Percentiles rank a stretch among this genome's conserved stretches.
phyloP scores from a whole-genome alignment of 2,113 vertebrate species.

The Phodopus roborovskii region DNA sequence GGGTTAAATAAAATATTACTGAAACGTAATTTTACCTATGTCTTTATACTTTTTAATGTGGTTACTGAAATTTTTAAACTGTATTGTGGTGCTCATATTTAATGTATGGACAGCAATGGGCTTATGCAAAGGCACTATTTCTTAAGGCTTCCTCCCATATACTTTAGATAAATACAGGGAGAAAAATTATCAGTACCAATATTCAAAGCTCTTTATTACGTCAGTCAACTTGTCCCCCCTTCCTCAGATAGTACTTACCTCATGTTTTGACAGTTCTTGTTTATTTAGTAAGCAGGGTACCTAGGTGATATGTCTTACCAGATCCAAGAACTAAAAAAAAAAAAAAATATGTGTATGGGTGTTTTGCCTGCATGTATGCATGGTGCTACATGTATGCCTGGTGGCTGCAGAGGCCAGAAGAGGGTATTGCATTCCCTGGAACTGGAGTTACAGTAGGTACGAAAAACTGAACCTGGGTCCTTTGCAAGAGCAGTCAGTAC shows the following conservation, averaged over 20 bases:
- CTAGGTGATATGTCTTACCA: background rate
- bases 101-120: background rate
- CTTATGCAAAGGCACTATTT: slow-evolving; percentile 20
- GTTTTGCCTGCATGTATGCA: background rate
- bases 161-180: slow-evolving; percentile 31
- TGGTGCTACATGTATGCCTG: background rate
- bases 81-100: background rate
- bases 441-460: background rate
- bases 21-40: slow-evolving; percentile 58
- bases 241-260: background rate
- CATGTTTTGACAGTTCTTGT: slow-evolving; percentile 39
- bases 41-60: slow-evolving; percentile 41
- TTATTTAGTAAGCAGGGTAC: slow-evolving; percentile 17
- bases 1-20: slow-evolving; percentile 63
- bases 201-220: slow-evolving; percentile 14
- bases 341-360: background rate
- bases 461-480: background rate
- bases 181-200: slow-evolving; percentile 24
- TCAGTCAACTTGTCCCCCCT: background rate
- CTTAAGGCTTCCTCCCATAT: background rate
- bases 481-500: background rate
- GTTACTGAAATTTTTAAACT: slow-evolving; percentile 47
- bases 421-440: background rate
- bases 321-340: background rate
- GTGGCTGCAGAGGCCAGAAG: background rate